A percentile compares a stretch with the other conserved stretches of the same genome.
Conservation (phyloP, 2,888 invertebrate genomes). For the Drosophila mulleri region DNA sequence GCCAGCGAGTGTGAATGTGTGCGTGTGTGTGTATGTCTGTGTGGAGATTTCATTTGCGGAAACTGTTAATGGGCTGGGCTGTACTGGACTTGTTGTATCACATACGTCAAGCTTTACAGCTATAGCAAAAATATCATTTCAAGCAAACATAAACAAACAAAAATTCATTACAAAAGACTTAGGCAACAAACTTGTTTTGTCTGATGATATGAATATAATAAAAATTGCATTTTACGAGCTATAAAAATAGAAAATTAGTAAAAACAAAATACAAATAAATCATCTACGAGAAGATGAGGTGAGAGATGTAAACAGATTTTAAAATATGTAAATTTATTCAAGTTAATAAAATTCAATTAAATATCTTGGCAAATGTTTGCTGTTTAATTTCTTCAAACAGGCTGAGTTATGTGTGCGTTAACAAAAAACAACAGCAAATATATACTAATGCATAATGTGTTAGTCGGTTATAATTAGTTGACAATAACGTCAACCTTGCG, state of each 20-base stretch:
- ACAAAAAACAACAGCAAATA: conserved; percentile 33
- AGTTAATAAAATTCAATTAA: not conserved
- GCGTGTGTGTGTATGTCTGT: conserved; percentile 16
- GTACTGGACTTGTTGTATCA: conserved; percentile 30
- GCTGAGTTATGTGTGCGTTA: conserved; percentile 22
- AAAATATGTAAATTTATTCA: not conserved
- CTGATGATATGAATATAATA: conserved; percentile 5
- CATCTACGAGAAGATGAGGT: not conserved
- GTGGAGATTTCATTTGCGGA: conserved; percentile 69
- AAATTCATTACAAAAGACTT: conserved; percentile 57
- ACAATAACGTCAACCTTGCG: conserved; percentile 78
- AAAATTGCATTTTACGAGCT: not conserved
- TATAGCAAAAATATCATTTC: conserved; percentile 35
- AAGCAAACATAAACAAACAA: conserved; percentile 7
- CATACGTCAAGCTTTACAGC: conserved; percentile 32
- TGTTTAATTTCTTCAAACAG: conserved; percentile 15
- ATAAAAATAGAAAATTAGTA: not conserved
- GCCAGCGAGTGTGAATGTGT: conserved; percentile 40
- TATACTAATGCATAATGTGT: conserved; percentile 40
- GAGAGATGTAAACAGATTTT: not conserved
- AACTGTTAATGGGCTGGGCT: conserved; percentile 58
- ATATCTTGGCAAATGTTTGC: not conserved
- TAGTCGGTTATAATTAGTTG: conserved; percentile 64
- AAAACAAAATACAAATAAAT: not conserved
- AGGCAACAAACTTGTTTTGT: conserved; percentile 50